A percentile compares a stretch with the other conserved stretches of the same genome.
These are phyloP conservation scores for Phrynosoma platyrhinos DNA, from an alignment of 2,113 vertebrate species.

Conservation along the genomic window DNA sequence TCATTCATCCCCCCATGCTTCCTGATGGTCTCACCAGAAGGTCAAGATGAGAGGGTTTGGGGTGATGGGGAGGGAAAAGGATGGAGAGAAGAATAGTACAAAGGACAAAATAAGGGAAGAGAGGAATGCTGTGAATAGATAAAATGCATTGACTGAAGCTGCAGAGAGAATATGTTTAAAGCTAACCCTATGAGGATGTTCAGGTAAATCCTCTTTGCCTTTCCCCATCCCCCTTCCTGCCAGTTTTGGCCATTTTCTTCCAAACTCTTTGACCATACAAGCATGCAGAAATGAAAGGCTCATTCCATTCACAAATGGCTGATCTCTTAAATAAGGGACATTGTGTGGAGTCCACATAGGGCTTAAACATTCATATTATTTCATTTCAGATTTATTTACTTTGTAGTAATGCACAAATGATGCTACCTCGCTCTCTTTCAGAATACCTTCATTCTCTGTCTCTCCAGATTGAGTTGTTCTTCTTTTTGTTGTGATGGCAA, in stretches of 20 bases:
- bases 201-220: too few species aligned
- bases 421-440: too few species aligned
- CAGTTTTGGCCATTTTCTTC: neutral
- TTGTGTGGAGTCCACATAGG: too few species aligned
- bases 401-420: too few species aligned
- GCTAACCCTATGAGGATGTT: neutral
- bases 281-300: neutral
- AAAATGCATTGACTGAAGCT: neutral
- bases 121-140: neutral
- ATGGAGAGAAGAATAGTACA: neutral
- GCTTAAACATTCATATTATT: too few species aligned
- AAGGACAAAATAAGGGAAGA: neutral
- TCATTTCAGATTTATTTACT: too few species aligned
- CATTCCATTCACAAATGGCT: neutral
- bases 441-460: too few species aligned
- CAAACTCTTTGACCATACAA: neutral
- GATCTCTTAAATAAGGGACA: neutral
- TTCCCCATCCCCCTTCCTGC: neutral
- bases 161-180: neutral
- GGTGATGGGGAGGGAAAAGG: neutral
- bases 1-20: neutral
- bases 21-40: constrained; percentile 18
- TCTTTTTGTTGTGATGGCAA: too few species aligned
- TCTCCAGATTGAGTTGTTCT: too few species aligned
- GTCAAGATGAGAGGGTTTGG: neutral